Percentiles rank a stretch among this genome's conserved stretches.
phyloP scores from a whole-genome alignment of 1,140 invertebrate genomes.

The Drosophila pruinosa region DNA sequence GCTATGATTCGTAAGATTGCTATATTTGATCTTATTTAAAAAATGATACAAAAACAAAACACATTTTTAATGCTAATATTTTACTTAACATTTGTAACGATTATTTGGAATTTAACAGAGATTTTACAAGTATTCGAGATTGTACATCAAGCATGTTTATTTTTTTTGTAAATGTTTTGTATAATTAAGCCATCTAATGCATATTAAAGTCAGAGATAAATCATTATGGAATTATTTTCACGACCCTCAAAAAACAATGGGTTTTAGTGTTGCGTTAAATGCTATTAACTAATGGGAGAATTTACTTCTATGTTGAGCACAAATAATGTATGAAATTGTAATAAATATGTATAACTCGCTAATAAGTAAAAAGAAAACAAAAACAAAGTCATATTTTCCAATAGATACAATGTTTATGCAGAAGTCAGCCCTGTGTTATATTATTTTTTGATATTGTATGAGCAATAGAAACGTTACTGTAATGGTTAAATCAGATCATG shows the following conservation, averaged over 20 bases:
- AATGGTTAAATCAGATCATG: too few relatives aligned
- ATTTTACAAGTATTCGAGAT: conserved; percentile 30
- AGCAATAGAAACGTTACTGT: too few relatives aligned
- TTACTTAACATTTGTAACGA: conserved; percentile 27
- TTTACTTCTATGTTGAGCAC: conserved; percentile 37
- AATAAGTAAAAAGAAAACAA: conserved; percentile 23
- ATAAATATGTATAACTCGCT: conserved; percentile 38
- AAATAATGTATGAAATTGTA: conserved; percentile 46
- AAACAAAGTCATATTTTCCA: conserved; percentile 14
- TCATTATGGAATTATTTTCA: conserved; percentile 20
- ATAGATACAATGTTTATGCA: conserved; percentile 21
- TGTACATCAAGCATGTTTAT: conserved; percentile 39
- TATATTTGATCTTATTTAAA: conserved; percentile 21
- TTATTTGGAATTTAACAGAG: conserved; percentile 32
- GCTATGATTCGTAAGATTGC: conserved; percentile 25
- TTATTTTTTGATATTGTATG: too few relatives aligned
- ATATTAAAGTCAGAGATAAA: conserved; percentile 45
- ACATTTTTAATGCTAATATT: conserved; percentile 21
- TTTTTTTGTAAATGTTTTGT: conserved; percentile 45
- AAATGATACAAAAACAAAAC: not conserved
- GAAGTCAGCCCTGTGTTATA: not conserved
- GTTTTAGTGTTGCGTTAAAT: conserved; percentile 1
- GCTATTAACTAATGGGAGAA: not conserved
- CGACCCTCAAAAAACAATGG: conserved; percentile 4
- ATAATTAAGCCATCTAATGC: conserved; percentile 42